Evolutionary conservation across 2,113 vertebrate species (phyloP).

Genomic region (Syngnathus floridae): DNA sequence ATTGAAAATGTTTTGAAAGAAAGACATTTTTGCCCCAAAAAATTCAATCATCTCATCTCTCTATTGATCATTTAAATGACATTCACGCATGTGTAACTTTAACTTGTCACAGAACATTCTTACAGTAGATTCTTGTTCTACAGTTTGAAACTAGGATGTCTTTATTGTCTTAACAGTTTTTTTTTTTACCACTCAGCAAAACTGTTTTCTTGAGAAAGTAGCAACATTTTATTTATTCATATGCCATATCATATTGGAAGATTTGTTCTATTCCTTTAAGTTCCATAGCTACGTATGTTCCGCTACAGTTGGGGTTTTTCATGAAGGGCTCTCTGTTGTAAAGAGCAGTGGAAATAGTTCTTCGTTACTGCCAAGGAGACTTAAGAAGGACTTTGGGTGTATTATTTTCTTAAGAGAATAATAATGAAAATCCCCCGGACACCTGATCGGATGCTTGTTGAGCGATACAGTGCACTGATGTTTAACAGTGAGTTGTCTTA

Average conservation of each 20-base stretch:
- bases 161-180: not conserved
- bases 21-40: conserved; percentile 7
- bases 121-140: not conserved
- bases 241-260: too few species aligned
- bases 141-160: not conserved
- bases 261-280: too few species aligned
- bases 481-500: not conserved
- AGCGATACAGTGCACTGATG: conserved; percentile 18
- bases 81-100: not conserved
- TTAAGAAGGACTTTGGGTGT: conserved; percentile 22
- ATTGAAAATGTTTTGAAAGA: too few species aligned
- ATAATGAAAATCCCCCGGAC: conserved; percentile 15
- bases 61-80: conserved; percentile 2
- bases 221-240: too few species aligned
- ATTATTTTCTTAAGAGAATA: conserved; percentile 19
- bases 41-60: conserved; percentile 47
- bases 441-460: not conserved
- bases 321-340: conserved; percentile 39
- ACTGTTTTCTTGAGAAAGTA: too few species aligned
- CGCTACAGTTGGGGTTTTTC: conserved; percentile 6
- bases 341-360: conserved; percentile 34
- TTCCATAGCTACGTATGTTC: too few species aligned
- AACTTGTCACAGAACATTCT: not conserved
- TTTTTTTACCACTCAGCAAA: not conserved
- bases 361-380: conserved; percentile 19